Evolutionary conservation across 2,888 invertebrate species (phyloP).

Genomic region (Callyntrura guangdongensis): DNA sequence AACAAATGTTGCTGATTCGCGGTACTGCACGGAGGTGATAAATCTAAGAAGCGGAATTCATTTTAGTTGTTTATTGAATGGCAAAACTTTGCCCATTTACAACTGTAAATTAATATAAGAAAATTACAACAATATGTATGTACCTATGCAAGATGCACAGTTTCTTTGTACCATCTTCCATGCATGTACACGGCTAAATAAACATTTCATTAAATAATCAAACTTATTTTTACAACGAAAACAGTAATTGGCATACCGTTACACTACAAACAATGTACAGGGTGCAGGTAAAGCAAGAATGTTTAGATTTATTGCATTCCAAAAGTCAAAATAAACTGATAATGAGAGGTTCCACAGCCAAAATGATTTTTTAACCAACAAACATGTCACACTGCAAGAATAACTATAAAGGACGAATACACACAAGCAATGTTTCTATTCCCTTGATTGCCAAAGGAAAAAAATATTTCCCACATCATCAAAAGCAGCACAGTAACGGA

Average conservation of each 20-base stretch:
- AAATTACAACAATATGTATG: not conserved
- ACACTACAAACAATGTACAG: constrained; percentile 46
- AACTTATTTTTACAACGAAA: constrained; percentile 26
- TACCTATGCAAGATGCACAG: too few species aligned
- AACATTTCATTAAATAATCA: not conserved
- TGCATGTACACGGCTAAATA: not conserved
- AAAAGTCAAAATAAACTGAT: constrained; percentile 68
- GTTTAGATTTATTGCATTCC: constrained; percentile 74
- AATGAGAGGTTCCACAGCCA: constrained; percentile 66
- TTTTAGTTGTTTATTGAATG: too few species aligned
- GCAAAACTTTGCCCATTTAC: constrained; percentile 21
- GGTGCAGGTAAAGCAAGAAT: constrained; percentile 12
- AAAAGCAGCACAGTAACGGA: not conserved
- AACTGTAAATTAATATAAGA: not conserved
- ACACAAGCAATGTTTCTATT: constrained; percentile 21
- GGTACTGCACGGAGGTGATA: too few species aligned
- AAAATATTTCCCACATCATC: constrained; percentile 19
- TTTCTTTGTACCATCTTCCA: too few species aligned
- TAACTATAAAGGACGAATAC: not conserved
- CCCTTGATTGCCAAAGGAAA: constrained; percentile 41
- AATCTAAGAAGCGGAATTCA: too few species aligned
- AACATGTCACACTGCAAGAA: not conserved
- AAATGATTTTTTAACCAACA: constrained; percentile 20
- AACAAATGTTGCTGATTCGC: too few species aligned
- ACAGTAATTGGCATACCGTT: not conserved